Evolutionary conservation across 1,140 invertebrate genomes (phyloP), one percentile per base, ranked within the genome.

Genomic region (Drosophila simulans): DNA sequence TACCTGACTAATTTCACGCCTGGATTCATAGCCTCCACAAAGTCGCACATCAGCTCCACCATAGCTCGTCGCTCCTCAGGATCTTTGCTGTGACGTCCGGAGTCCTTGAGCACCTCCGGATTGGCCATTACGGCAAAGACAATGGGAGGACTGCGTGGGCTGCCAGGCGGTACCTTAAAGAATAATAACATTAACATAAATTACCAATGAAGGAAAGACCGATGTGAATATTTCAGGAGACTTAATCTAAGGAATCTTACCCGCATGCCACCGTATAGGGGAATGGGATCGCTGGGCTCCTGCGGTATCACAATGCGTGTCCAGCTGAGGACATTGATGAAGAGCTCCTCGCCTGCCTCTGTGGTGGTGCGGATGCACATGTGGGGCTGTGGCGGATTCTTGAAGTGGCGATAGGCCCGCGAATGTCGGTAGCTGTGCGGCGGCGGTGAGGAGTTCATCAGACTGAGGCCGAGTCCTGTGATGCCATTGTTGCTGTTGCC

Each of bases 41-140:
- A 96, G 83, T 95, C 95, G 80, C 95, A 93, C 57, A 95, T 93
- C 12, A 95, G 92, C 77, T 95, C 94, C 34, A 96, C 94, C 53
- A 96, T 91, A 22, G 93, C 94, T 48, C 94, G 93, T 66, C 94
- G 93, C 82, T 95, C 95, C 85, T 94, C 93, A 51, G 93, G 93
- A 91, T 95, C 94, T 49, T 93, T 91, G 77, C 95, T 94, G 91
- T 95, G 95, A 77, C 95, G 95, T 20, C 95, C 95, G 78, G 94
- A 95, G 37, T 94, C 92, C 82, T 94, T 94, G 25, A 96, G 92
- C 54, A 95, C 94, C 77, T 95, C 95, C 7, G 95, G 95, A 92
- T 95, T 95, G 0, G 94, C 95, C 94, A 96, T 95, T 4, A 95
- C 95, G 37, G 95, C 95, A 91, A 95, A 96, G 3, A 95, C 94